phyloP scores from a whole-genome alignment of 2,888 invertebrate genomes.

The Lysandra bellargus region DNA sequence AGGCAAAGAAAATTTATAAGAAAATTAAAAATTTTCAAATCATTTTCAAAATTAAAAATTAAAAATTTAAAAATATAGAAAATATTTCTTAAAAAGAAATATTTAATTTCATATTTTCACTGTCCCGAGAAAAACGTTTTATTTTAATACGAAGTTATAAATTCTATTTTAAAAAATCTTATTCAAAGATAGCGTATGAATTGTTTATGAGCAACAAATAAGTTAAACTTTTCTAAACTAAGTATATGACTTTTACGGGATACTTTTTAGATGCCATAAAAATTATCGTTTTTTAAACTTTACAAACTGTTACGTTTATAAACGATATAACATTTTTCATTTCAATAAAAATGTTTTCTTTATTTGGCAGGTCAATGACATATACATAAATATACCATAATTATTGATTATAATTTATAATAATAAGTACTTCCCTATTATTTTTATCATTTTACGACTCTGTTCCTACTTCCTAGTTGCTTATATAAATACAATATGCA shows the following conservation, averaged over 20 bases:
- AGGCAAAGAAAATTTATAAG: no score
- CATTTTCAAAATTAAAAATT: no score
- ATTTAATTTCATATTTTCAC: background rate
- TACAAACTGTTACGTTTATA: background rate
- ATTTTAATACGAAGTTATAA: background rate
- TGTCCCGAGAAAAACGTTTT: background rate
- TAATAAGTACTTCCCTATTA: no score
- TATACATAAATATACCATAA: no score
- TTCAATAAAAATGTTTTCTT: background rate
- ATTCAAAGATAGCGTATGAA: constrained; percentile 15
- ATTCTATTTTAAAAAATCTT: background rate
- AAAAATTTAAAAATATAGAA: no score
- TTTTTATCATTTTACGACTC: no score
- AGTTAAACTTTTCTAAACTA: constrained; percentile 24
- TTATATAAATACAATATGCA: no score
- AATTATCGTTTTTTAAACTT: background rate
- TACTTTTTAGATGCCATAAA: constrained; percentile 14
- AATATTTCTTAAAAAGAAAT: background rate
- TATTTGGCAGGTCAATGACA: background rate
- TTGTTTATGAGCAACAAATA: constrained; percentile 20
- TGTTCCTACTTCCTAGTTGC: no score
- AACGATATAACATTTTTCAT: background rate
- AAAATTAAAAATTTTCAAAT: no score
- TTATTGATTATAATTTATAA: no score
- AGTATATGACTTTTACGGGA: constrained; percentile 3